Percentiles rank a stretch among this genome's conserved stretches.
Evolutionary conservation across 2,797 vertebrate species (phyloP).

Genomic region (Lycodopsis pacificus): DNA sequence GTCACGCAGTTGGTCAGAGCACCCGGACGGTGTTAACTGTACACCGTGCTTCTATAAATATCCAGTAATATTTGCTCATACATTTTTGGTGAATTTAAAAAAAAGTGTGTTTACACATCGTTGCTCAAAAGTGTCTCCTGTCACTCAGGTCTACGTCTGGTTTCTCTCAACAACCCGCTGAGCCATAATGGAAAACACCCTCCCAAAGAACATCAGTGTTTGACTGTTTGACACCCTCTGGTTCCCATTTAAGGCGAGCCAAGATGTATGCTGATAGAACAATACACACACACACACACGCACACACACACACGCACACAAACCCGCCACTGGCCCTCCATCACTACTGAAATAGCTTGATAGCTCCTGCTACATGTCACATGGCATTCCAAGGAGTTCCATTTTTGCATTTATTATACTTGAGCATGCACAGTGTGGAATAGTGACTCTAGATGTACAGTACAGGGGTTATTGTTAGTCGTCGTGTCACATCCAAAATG

Average conservation of each 20-base stretch:
- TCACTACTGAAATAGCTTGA: slow-evolving; percentile 33
- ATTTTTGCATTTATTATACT: slow-evolving; percentile 5
- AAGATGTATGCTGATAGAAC: slow-evolving; percentile 29
- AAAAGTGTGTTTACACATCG: neutral
- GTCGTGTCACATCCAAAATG: neutral
- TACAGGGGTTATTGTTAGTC: neutral
- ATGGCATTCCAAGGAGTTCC: slow-evolving; percentile 22
- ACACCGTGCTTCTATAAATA: slow-evolving; percentile 35
- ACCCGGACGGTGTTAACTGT: slow-evolving; percentile 36
- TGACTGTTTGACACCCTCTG: slow-evolving; percentile 60
- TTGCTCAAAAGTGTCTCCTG: neutral
- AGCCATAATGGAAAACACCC: slow-evolving; percentile 58
- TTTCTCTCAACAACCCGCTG: slow-evolving; percentile 60
- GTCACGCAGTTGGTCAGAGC: slow-evolving; percentile 28
- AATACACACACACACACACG: slow-evolving; percentile 29
- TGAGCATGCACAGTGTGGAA: neutral
- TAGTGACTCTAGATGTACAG: neutral
- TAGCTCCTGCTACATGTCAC: slow-evolving; percentile 44
- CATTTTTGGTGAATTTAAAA: neutral
- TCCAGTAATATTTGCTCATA: neutral
- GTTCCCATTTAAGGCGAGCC: slow-evolving; percentile 69
- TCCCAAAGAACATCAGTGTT: slow-evolving; percentile 55
- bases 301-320: slow-evolving; percentile 35
- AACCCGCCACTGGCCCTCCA: slow-evolving; percentile 25
- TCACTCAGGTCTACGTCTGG: slow-evolving; percentile 55